These are phyloP conservation scores for Papilio helenus DNA, from an alignment of 1,140 invertebrate species.

Conservation along the genomic window DNA sequence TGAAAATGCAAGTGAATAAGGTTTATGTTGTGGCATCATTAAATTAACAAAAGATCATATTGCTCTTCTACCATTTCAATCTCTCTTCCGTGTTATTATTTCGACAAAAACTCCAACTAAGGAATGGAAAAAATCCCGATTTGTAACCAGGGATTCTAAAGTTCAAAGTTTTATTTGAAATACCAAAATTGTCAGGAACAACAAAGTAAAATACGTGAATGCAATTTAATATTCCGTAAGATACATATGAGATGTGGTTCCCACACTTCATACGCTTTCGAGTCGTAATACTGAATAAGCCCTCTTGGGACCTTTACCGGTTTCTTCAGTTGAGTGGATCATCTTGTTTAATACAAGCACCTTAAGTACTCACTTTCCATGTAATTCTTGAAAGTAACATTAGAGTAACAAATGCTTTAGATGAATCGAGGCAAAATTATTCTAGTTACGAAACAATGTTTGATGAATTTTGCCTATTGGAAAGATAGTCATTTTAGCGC, in stretches of 20 bases:
- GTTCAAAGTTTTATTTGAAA: not conserved
- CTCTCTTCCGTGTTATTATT: too few species aligned
- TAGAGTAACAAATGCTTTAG: not conserved
- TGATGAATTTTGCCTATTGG: not conserved
- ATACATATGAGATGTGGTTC: not conserved
- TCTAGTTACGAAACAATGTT: not conserved
- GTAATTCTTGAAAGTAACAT: not conserved
- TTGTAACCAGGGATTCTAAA: not conserved
- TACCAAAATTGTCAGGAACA: constrained; percentile 2
- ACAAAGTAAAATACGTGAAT: not conserved
- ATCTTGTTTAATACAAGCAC: constrained; percentile 1
- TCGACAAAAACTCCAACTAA: too few species aligned
- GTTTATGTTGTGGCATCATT: too few species aligned
- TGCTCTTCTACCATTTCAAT: too few species aligned
- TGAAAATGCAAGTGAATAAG: too few species aligned
- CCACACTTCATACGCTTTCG: not conserved
- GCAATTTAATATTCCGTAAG: not conserved
- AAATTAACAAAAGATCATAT: too few species aligned
- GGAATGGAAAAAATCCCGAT: too few species aligned
- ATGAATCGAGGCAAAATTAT: not conserved
- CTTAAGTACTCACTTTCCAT: not conserved
- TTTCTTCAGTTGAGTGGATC: constrained; percentile 2
- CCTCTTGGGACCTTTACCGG: not conserved
- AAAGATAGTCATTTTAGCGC: too few species aligned
- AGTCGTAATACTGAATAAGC: not conserved